Evolutionary conservation across 2,888 invertebrate genomes (phyloP), one percentile per base, ranked within the genome.

Genomic region (Hermaeophaga mercurialis): DNA sequence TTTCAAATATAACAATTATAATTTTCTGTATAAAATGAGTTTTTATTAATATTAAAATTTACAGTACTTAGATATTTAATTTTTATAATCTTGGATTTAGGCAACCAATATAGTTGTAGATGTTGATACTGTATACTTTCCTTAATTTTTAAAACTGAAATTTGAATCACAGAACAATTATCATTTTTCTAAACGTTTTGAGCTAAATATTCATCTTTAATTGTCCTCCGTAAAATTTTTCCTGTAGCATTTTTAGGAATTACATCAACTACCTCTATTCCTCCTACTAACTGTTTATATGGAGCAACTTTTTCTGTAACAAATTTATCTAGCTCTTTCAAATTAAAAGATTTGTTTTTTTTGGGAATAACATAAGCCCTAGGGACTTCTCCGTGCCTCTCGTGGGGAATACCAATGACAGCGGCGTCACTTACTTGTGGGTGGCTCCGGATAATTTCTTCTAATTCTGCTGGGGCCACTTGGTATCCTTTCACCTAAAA

Each of bases 401-500:
- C 76, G 70, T 92, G 85, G 0, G 87, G 85, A 11, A 90, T 75
- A 0, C 93, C 94, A 57, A 94, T 80, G 0, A 96, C 94, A 0
- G 90, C 94, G 0, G 88, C 91, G 68, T 96, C 95, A 8, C 80
- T 74, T 0, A 96, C 82, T 18, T 82, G 83, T 0, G 90, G 88
- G 75, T 91, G 89, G 36, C 83, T 81, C 56, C 89, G 82, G 1
- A 93, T 70, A 3, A 90, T 69, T 46, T 82, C 85, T 76, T 95
- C 95, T 18, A 95, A 75, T 75, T 95, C 95, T 0, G 94, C 94
- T 14, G 95, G 95, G 7, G 94, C 86, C 5, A 95, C 94, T 85
- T 93, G 84, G 68, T 79, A 84, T 12, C 63, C 63, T 56, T 58
- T 57, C 1, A 63, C 63, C 63, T 63, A 34, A 38, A 57, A 56